Evolutionary conservation across 1,140 invertebrate genomes (phyloP).

Genomic region (Hestina assimilis): DNA sequence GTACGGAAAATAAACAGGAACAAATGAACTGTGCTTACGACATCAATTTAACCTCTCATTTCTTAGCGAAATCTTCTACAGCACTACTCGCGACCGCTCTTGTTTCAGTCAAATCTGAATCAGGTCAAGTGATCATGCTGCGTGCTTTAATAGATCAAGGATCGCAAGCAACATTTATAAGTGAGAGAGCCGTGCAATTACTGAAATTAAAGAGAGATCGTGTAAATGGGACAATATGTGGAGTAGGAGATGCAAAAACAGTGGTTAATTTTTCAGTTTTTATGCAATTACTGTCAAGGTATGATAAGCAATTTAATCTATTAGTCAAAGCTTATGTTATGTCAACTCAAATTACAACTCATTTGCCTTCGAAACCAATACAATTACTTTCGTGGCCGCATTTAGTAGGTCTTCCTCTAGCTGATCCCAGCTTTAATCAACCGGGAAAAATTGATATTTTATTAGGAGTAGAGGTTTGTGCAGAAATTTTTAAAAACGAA

Average conservation of each 20-base stretch:
- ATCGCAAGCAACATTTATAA: slow-evolving; percentile 5
- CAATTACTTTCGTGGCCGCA: neutral
- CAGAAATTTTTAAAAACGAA: neutral
- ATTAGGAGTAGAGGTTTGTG: neutral
- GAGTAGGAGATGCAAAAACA: neutral
- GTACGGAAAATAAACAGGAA: too few relatives aligned
- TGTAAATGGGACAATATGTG: neutral
- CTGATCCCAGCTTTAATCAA: neutral
- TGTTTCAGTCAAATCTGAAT: neutral
- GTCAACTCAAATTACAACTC: neutral
- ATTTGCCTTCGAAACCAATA: neutral
- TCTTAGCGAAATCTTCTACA: neutral
- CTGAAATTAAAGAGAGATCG: neutral
- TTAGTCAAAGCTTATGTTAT: neutral
- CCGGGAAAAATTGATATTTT: neutral
- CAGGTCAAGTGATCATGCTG: neutral
- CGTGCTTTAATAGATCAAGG: slow-evolving; percentile 4
- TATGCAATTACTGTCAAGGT: neutral
- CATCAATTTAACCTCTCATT: neutral
- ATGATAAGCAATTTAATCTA: neutral
- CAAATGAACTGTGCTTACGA: too few relatives aligned
- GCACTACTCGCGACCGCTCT: neutral
- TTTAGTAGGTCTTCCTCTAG: neutral
- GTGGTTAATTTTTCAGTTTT: neutral
- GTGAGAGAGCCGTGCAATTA: neutral